These are phyloP conservation scores for Vanessa tameamea DNA, from an alignment of 1,140 invertebrate genomes.

Conservation along the genomic window DNA sequence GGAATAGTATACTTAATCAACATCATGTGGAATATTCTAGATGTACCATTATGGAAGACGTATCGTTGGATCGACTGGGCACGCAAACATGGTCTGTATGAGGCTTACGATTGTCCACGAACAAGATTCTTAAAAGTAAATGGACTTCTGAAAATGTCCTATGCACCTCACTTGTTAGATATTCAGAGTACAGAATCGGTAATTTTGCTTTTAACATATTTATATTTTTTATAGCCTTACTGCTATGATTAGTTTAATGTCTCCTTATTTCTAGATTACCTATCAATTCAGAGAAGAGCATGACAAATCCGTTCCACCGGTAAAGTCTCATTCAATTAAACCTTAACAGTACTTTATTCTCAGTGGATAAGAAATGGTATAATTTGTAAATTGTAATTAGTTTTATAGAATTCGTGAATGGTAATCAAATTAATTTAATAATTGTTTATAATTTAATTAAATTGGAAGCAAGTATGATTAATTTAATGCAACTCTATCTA, in stretches of 20 bases:
- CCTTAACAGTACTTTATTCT: too few relatives aligned
- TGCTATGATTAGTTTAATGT: neutral
- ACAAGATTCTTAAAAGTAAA: slow-evolving; percentile 64
- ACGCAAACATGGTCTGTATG: slow-evolving; percentile 60
- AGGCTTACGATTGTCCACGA: slow-evolving; percentile 65
- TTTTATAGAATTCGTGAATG: too few relatives aligned
- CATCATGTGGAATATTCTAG: slow-evolving; percentile 40
- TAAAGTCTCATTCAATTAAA: slow-evolving; percentile 25
- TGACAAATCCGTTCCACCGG: slow-evolving; percentile 43
- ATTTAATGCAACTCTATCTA: too few relatives aligned
- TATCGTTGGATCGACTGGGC: slow-evolving; percentile 74
- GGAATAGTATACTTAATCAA: too few relatives aligned
- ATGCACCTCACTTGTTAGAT: slow-evolving; percentile 68
- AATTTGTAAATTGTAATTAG: too few relatives aligned
- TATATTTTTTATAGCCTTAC: too few relatives aligned
- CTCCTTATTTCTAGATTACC: slow-evolving; percentile 53
- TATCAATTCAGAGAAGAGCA: slow-evolving; percentile 57
- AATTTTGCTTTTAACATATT: slow-evolving; percentile 25
- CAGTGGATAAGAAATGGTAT: too few relatives aligned
- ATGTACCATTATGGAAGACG: slow-evolving; percentile 66
- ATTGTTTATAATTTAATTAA: too few relatives aligned
- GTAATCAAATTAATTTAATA: too few relatives aligned
- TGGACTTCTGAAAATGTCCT: slow-evolving; percentile 62
- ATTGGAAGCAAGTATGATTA: too few relatives aligned
- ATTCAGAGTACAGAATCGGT: slow-evolving; percentile 68